Base-by-base conservation (phyloP, 2,888 invertebrate genomes). In the Eristalis intricaria region DNA sequence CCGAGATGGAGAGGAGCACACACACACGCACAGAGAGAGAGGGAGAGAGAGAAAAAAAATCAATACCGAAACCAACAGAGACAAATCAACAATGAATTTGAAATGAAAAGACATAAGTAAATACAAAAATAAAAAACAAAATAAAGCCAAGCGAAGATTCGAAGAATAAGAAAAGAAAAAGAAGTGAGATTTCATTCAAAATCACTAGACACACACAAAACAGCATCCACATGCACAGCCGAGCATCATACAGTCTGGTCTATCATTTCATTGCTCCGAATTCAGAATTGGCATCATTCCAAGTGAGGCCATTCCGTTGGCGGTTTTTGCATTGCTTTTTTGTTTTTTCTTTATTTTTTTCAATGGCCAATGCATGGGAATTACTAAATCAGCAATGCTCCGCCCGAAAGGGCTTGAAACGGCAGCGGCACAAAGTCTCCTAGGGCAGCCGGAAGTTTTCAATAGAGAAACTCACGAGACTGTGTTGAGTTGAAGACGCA, bases 181-280 rank as follows among this genome's bases (percentile, higher is more conserved):
- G 22, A 58, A 56, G 61, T 64, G 22, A 73, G 50, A 77, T 81
- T 85, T 86, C 86, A 86, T 86, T 86, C 86, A 86, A 86, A 86
- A 86, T 83, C 86, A 82, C 70, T 78, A 86, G 86, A 86, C 86
- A 70, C 61, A 81, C 69, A 64, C 29, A 71, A 66, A 60, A 71
- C 73, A 82, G 60, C 19, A 29, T 56, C n/a, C n/a, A 58, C 60
- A 58, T 68, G 61, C 60, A 60, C 60, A 13, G 26, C 60, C 61
- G 68, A 77, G 82, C 82, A 86, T 86, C 86, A 86, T 86, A 82
- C 86, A 83, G 86, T 86, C 86, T 86, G 82, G 86, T 83, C 84
- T 84, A 84, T 69, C 86, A 83, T 83, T 86, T 86, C 66, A 79
- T 86, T 86, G 86, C 86, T 86, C 86, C 78, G 82, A 86, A 86